Conservation (phyloP, 2,113 vertebrate species). For the Carassius auratus region DNA sequence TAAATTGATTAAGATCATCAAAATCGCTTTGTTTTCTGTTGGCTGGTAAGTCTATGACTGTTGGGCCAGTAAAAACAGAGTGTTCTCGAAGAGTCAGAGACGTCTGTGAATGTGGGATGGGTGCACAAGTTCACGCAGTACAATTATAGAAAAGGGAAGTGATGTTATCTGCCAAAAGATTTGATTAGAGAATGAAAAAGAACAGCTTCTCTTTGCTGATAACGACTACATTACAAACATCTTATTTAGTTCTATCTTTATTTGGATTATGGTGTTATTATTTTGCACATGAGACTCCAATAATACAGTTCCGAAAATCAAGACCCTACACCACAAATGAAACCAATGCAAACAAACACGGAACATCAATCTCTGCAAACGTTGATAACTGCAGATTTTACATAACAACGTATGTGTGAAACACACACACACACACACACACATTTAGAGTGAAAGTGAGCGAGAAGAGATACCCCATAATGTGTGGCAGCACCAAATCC, state of each 20-base stretch:
- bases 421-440: not conserved
- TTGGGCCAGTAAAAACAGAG: not conserved
- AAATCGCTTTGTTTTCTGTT: not conserved
- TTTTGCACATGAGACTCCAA: not conserved
- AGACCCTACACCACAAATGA: constrained; percentile 34
- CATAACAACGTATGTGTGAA: not conserved
- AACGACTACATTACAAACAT: not conserved
- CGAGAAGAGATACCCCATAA: not conserved
- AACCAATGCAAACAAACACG: constrained; percentile 42
- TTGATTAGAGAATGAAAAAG: constrained; percentile 56
- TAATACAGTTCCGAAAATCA: not conserved
- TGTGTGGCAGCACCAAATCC: constrained; percentile 55
- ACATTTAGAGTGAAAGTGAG: constrained; percentile 15
- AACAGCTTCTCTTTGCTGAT: constrained; percentile 10
- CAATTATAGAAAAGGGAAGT: constrained; percentile 77
- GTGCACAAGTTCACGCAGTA: constrained; percentile 65
- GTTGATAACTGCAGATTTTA: constrained; percentile 20
- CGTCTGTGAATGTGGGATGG: constrained; percentile 46
- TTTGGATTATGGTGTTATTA: not conserved
- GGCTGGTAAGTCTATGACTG: not conserved
- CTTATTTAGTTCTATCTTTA: not conserved
- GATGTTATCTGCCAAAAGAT: constrained; percentile 52
- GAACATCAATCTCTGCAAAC: constrained; percentile 40
- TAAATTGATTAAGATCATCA: not conserved
- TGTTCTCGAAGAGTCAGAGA: constrained; percentile 39